Evolutionary conservation across 2,797 vertebrate genomes (phyloP).

Genomic region (Huso huso): DNA sequence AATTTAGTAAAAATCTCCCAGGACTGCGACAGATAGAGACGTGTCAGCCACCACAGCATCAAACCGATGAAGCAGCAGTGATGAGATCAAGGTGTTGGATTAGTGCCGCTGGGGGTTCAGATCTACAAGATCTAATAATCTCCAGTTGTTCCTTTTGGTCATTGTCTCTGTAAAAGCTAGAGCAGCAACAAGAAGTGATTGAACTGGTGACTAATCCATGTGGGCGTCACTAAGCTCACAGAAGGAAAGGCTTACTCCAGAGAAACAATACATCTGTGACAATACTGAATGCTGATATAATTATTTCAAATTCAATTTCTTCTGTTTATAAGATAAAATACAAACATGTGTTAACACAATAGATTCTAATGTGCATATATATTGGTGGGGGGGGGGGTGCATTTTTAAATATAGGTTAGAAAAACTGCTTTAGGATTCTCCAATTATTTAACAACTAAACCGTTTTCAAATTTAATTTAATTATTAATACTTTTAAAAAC

Average conservation of each 20-base stretch:
- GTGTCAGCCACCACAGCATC: constrained; percentile 11
- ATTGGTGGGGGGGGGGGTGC: too few relatives aligned
- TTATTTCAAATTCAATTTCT: too few relatives aligned
- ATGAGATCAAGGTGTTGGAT: constrained; percentile 36
- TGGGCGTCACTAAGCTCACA: constrained; percentile 14
- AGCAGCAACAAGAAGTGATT: neutral
- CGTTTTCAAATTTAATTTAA: too few relatives aligned
- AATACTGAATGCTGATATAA: neutral
- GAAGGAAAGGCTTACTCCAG: neutral
- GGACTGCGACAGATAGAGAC: constrained; percentile 35
- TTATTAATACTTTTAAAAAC: too few relatives aligned
- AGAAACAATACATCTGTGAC: neutral
- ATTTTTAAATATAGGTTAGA: too few relatives aligned
- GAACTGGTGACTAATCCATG: constrained; percentile 12
- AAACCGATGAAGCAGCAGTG: constrained; percentile 34
- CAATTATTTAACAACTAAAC: too few relatives aligned
- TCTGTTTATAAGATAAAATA: too few relatives aligned
- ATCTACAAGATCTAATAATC: constrained; percentile 27
- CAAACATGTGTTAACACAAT: too few relatives aligned
- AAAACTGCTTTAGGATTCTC: too few relatives aligned
- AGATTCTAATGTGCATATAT: too few relatives aligned
- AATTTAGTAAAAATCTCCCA: constrained; percentile 14
- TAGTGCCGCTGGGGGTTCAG: constrained; percentile 13
- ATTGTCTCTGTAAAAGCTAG: constrained; percentile 1
- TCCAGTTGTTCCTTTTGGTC: constrained; percentile 29